phyloP scores from a whole-genome alignment of 2,888 invertebrate species.

The Drosophila lutescens region DNA sequence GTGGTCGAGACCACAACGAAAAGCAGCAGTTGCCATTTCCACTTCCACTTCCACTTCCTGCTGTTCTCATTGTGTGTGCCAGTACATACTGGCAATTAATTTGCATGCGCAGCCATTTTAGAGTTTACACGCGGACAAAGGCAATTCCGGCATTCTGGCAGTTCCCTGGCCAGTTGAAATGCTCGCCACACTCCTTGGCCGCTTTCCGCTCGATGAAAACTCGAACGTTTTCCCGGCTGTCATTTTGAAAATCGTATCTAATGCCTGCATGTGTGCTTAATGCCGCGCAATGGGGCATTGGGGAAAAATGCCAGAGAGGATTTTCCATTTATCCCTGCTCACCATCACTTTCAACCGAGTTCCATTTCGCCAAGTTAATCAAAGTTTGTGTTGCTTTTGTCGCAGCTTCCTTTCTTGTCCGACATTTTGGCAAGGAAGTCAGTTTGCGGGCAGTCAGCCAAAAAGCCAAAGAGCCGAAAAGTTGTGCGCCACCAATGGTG shows the following conservation, averaged over 20 bases:
- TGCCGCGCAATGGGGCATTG: conserved; percentile 42
- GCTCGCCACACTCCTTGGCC: conserved; percentile 6
- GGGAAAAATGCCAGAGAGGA: conserved; percentile 22
- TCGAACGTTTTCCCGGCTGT: conserved; percentile 3
- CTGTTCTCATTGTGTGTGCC: conserved; percentile 32
- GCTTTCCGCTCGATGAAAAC: conserved; percentile 21
- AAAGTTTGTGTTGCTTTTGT: conserved; percentile 29
- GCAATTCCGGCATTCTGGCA: conserved; percentile 9
- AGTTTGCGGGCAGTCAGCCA: conserved; percentile 17
- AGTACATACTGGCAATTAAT: conserved; percentile 60
- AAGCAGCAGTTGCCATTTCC: conserved; percentile 16
- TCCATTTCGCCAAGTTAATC: conserved; percentile 36
- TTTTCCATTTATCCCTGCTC: conserved; percentile 29
- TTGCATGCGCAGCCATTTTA: conserved; percentile 60
- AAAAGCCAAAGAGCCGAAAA: conserved; percentile 23
- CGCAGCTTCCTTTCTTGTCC: conserved; percentile 1
- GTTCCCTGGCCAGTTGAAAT: conserved; percentile 6
- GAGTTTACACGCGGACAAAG: conserved; percentile 37
- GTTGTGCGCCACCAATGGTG: conserved; percentile 6
- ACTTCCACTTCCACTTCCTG: conserved; percentile 33
- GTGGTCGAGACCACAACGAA: conserved; percentile 31
- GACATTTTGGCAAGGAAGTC: conserved; percentile 17
- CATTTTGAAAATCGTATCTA: conserved; percentile 5
- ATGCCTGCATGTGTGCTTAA: conserved; percentile 46
- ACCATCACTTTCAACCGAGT: conserved; percentile 1